These are phyloP conservation scores for Apodemia mormo DNA, from an alignment of 2,888 invertebrate species.

Conservation along the genomic window DNA sequence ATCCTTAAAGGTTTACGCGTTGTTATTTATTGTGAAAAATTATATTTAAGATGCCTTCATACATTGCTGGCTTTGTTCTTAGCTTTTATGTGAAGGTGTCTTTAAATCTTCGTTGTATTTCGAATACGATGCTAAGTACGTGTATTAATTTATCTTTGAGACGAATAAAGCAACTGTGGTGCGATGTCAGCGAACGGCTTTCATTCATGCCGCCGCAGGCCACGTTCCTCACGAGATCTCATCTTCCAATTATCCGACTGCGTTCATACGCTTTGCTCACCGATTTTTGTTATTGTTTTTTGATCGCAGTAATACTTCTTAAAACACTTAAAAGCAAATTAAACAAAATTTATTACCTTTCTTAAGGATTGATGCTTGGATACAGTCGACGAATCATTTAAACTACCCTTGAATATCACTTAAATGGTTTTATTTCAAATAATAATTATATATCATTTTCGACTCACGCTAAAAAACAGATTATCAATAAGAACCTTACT, in stretches of 20 bases:
- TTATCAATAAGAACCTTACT: too few species aligned
- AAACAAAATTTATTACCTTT: slow-evolving; percentile 7
- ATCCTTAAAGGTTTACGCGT: slow-evolving; percentile 71
- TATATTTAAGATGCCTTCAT: slow-evolving; percentile 33
- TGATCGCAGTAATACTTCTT: slow-evolving; percentile 51
- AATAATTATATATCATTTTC: too few species aligned
- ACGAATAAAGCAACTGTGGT: slow-evolving; percentile 55
- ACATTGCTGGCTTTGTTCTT: slow-evolving; percentile 43
- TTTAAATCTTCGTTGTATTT: slow-evolving; percentile 46
- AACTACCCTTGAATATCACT: neutral
- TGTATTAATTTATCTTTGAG: slow-evolving; percentile 46
- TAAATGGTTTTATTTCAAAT: neutral
- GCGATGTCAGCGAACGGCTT: slow-evolving; percentile 73
- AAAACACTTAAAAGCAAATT: slow-evolving; percentile 29
- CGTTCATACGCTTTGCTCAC: slow-evolving; percentile 59
- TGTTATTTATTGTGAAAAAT: slow-evolving; percentile 42
- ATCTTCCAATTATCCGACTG: slow-evolving; percentile 76
- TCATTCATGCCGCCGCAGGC: slow-evolving; percentile 80
- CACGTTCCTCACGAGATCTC: slow-evolving; percentile 76
- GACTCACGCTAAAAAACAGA: too few species aligned
- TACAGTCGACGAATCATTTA: neutral
- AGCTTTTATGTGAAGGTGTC: neutral
- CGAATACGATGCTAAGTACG: slow-evolving; percentile 30
- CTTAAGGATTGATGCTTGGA: slow-evolving; percentile 4
- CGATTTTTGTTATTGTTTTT: slow-evolving; percentile 72